Evolutionary conservation across 1,140 invertebrate genomes (phyloP).

Genomic region (Brachystomella parvula): DNA sequence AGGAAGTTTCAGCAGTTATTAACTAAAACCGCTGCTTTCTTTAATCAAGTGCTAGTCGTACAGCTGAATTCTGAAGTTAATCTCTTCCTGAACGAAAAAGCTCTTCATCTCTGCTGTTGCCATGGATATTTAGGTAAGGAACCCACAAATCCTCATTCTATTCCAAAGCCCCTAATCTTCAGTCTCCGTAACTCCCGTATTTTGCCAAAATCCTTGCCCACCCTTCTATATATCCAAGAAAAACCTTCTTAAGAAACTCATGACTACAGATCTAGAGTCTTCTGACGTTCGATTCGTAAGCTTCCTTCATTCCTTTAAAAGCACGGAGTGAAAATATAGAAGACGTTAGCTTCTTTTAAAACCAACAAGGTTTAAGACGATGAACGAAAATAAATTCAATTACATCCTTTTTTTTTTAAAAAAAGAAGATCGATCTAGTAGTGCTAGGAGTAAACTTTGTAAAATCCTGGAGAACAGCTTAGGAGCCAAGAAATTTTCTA

Average conservation of each 20-base stretch:
- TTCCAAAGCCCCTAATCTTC: conserved; percentile 3
- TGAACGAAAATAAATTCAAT: conserved; percentile 3
- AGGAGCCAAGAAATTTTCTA: not conserved
- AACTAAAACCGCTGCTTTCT: no score
- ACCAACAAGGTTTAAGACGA: conserved; percentile 12
- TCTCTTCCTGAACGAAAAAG: no score
- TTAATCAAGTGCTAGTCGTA: no score
- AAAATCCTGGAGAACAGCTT: no score
- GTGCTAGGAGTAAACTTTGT: no score
- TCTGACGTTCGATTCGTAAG: no score
- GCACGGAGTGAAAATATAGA: conserved; percentile 5
- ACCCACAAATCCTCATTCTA: not conserved
- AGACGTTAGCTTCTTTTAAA: conserved; percentile 2
- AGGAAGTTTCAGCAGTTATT: no score
- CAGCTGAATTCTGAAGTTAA: no score
- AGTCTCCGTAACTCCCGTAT: not conserved
- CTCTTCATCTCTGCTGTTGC: not conserved
- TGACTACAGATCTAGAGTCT: no score
- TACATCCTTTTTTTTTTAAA: not conserved
- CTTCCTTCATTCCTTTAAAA: not conserved
- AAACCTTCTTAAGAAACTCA: not conserved
- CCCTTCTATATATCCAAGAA: not conserved
- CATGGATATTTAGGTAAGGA: not conserved
- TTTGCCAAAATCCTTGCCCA: not conserved
- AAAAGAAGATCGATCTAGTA: no score